These are phyloP conservation scores for Lepidocyrtoides sp. DNA, from an alignment of 2,888 invertebrate genomes.

Conservation along the genomic window DNA sequence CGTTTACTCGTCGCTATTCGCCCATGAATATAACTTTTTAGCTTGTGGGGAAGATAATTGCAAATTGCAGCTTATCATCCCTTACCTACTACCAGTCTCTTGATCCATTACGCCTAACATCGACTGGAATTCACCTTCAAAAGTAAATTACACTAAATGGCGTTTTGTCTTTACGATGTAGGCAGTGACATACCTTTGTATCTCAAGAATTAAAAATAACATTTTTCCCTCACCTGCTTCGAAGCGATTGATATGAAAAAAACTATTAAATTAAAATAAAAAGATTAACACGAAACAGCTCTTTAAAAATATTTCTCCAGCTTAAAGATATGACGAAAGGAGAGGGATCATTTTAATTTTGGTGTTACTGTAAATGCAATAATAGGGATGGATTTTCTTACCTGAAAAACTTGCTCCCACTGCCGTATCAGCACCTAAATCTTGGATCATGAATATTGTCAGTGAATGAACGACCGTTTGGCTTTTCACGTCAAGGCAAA, in stretches of 20 bases:
- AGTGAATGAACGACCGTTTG: neutral
- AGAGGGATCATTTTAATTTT: neutral
- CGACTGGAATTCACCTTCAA: neutral
- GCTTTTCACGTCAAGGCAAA: neutral
- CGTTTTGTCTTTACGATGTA: neutral
- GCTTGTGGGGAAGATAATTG: too few species aligned
- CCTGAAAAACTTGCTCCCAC: neutral
- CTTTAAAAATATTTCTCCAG: neutral
- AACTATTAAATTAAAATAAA: neutral
- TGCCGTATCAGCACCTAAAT: neutral
- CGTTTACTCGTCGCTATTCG: too few species aligned
- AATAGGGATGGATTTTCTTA: too few species aligned
- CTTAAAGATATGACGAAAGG: conserved; percentile 38
- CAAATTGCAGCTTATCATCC: too few species aligned
- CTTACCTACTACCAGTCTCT: too few species aligned
- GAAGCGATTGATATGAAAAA: neutral
- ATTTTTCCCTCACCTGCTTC: conserved; percentile 9
- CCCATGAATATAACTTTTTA: too few species aligned
- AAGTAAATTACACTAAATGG: conserved; percentile 25
- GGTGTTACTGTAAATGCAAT: neutral
- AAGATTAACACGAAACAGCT: conserved; percentile 20
- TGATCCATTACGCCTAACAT: too few species aligned
- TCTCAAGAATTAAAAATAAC: neutral
- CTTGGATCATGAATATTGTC: conserved; percentile 1
- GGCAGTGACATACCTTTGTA: too few species aligned